Percentiles rank a stretch among this genome's conserved stretches.
Conservation (phyloP, 2,797 vertebrate species). For the Dipus sagitta region DNA sequence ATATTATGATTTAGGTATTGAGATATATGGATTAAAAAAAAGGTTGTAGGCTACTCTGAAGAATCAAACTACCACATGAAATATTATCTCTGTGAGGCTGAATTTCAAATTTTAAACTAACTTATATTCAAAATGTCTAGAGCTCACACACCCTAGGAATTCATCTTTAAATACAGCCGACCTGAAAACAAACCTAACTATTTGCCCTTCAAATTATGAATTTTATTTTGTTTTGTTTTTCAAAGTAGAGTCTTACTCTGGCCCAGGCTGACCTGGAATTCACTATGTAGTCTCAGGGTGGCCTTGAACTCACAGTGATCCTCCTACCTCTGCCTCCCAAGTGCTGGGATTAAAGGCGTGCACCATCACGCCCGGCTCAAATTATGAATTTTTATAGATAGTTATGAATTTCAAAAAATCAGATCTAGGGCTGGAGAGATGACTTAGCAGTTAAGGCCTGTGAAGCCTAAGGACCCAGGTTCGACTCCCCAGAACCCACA, state of each 20-base stretch:
- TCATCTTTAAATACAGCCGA: conserved; percentile 45
- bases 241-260: no score
- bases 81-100: not conserved
- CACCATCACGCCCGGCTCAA: not conserved
- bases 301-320: no score
- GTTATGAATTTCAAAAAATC: conserved; percentile 43
- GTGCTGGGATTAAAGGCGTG: no score
- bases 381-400: conserved; percentile 8
- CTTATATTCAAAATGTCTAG: conserved; percentile 37
- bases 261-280: no score
- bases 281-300: no score
- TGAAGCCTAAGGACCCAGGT: no score
- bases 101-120: conserved; percentile 28
- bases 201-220: not conserved
- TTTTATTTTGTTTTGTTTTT: not conserved
- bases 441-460: no score
- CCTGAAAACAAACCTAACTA: conserved; percentile 39
- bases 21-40: not conserved
- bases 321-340: no score
- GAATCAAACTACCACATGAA: conserved; percentile 19
- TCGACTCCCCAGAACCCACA: no score
- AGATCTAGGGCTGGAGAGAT: not conserved
- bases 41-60: conserved; percentile 1
- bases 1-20: not conserved
- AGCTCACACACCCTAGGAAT: not conserved